Evolutionary conservation across 2,113 vertebrate species (phyloP), one percentile per base, ranked within the genome.

Genomic region (Onychorhynchus coronatus): DNA sequence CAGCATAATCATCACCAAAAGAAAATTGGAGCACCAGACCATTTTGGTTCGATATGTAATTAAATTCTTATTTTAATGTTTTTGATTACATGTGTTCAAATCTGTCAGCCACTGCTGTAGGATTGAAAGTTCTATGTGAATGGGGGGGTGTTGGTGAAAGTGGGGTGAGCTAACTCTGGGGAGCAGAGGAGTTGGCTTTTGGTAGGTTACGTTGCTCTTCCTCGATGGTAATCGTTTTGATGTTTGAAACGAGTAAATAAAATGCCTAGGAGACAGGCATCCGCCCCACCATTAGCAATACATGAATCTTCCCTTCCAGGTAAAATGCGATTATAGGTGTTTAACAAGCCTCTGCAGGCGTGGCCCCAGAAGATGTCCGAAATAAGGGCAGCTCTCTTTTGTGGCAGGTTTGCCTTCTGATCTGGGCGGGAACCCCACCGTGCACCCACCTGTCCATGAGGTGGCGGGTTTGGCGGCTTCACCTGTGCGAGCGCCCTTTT

Each of bases 91-190:
- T 15, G 1, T 31, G 44, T 70, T 80, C 7, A 31, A 3, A 12
- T 37, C 10, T 33, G 27, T 14, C 39, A 3, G 9, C 44, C 5
- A 2, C 9, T 46, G 15, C 24, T 31, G 15, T 7, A 20, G 20
- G 24, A 46, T 0, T 10, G 25, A 7, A 44, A 46, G 14, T 24
- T n/a, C 41, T 62, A 1, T 1, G 0, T 50, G 63, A 15, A 5
- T 0, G 9, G 41, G 4, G 4, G 21, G 20, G 22, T 25, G 5
- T 47, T 52, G 33, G 35, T 22, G 13, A 5, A 9, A 15, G 37
- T 4, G 16, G 16, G 19, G 4, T 25, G 8, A 58, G 31, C 31
- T 19, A 4, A 9, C 23, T 14, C 55, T 4, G 13, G 3, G n/a
- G 24, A 56, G 77, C 42, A 6, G 21, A 35, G 42, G 11, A 11